Base-by-base conservation (phyloP, 2,113 vertebrate genomes). In the Ceyx margarethae region DNA sequence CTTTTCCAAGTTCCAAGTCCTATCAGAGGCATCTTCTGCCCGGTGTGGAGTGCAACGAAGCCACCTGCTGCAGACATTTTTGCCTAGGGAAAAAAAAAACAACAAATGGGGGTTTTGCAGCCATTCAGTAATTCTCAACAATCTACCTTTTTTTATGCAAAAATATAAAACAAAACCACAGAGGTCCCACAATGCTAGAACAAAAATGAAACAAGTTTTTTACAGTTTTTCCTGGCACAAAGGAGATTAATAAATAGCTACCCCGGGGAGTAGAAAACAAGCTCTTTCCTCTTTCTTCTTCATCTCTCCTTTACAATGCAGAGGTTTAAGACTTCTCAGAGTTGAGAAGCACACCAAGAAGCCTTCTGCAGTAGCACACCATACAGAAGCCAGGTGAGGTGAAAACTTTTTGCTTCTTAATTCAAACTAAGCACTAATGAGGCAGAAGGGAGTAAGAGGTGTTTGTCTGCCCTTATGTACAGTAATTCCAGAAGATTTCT, bases 1-100 rank as follows among this genome's bases (percentile, higher is more conserved):
- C 99, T 99, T 93, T 99, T 99, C 99, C 99, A 99, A 16, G 99
- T 99, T 75, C 99, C 99, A 89, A 99, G 96, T 85, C 99, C 99
- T 76, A 99, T 81, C 4, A 99, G 98, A 67, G 99, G 99, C 98
- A 99, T 99, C 97, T 99, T 99, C 95, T 98, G 98, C 71, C 99
- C 99, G 35, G 98, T 99, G 95, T 97, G 97, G 84, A 99, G 98
- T 43, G 97, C 95, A 75, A 97, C 83, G 45, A 98, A 98, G 71
- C 98, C 91, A 4, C 95, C 97, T 61, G 98, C 97, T 71, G 94
- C 87, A 71, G 97, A 97, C 97, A 97, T 98, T 81, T 96, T 93
- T 85, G 80, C 94, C 98, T 98, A 76, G 74, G 96, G 80, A 62
- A 94, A 20, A 93, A 37, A 10, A 81, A 80, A 17, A 82, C 33